Base-by-base conservation (phyloP, 2,797 vertebrate species). In the Tachyglossus aculeatus region DNA sequence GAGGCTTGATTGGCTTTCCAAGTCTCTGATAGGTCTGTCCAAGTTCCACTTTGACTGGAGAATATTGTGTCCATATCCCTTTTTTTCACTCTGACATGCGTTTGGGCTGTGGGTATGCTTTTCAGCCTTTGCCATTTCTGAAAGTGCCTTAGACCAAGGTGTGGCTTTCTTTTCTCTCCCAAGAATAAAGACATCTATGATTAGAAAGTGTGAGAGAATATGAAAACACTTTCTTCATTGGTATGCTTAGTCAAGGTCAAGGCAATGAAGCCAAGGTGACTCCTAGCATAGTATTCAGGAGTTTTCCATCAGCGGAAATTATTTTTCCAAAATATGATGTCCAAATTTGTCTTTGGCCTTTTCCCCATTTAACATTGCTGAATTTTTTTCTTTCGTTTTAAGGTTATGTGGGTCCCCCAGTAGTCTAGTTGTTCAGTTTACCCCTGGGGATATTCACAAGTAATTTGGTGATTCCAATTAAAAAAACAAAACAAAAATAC, bases 321-420 rank as follows among this genome's bases (percentile, higher is more conserved):
- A 6, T 13, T 22, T 53, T 38, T 57, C 21, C 19, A 60, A 66
- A 59, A 43, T 40, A 13, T 8, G 55, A 45, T 8, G 25, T 51
- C n/a, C 15, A 40, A n/a, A 21, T 67, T 25, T 5, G 54, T 25
- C 38, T 15, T 54, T 9, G 4, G 29, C 18, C 55, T 32, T 69
- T 60, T 69, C 16, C 9, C 37, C 11, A 8, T 36, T 21, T 12
- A 21, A 27, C 39, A 27, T 73, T 82, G 71, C 29, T 45, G 51
- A 73, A 31, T 52, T 32, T 27, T 40, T 78, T 69, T 71, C 29
- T 79, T 27, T 62, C 2, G n/a, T n/a, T n/a, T n/a, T n/a, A 48
- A 44, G 40, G 38, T 6, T 43, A 5, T 58, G 70, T 67, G 67
- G 29, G 12, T n/a, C 18, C 65, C 19, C 36, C 53, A 27, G 47